These are phyloP conservation scores for Cantharis rufa DNA, from an alignment of 2,888 invertebrate genomes.

Conservation along the genomic window DNA sequence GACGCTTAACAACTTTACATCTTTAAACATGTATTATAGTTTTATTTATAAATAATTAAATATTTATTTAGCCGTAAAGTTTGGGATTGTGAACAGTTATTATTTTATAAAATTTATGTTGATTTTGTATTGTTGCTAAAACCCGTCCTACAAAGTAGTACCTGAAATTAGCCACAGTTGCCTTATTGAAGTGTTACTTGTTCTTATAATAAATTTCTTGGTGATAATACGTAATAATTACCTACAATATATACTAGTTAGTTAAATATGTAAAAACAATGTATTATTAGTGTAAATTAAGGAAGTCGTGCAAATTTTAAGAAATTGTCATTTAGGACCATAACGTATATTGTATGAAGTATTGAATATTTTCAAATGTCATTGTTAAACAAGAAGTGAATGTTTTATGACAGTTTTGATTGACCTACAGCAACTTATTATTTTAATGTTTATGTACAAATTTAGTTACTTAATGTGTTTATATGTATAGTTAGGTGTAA, in stretches of 20 bases:
- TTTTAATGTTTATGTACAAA: background rate
- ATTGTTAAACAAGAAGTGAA: background rate
- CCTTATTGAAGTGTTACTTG: background rate
- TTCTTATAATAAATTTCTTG: background rate
- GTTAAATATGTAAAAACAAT: background rate
- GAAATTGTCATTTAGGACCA: no score
- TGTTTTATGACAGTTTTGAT: background rate
- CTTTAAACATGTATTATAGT: background rate
- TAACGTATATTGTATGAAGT: background rate
- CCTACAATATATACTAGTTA: background rate
- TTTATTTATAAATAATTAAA: background rate
- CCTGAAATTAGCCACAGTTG: conserved; percentile 14
- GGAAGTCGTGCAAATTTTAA: background rate
- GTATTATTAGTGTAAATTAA: background rate
- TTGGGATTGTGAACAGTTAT: background rate
- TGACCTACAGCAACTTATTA: background rate
- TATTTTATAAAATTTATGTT: background rate
- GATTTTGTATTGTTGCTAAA: background rate
- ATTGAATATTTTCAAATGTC: background rate
- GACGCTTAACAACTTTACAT: background rate
- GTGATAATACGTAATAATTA: background rate
- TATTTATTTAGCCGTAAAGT: background rate
- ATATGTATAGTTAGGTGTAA: background rate
- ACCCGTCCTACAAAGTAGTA: conserved; percentile 5
- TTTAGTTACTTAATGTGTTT: background rate